A percentile compares a stretch with the other conserved stretches of the same genome.
phyloP scores from a whole-genome alignment of 2,888 invertebrate genomes.

The Himalopsyche japonica region DNA sequence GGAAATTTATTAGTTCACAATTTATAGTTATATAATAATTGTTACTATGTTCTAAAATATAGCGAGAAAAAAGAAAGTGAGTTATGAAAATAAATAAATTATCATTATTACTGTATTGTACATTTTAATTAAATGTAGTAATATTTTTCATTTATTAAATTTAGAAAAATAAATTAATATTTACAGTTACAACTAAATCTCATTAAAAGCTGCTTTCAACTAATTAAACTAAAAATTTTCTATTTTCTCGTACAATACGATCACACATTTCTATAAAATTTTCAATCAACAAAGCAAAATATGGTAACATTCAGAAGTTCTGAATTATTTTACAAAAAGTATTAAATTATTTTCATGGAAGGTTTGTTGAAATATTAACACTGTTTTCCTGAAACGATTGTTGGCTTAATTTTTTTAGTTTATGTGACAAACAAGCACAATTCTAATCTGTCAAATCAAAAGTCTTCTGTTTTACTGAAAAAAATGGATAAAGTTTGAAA shows the following conservation, averaged over 20 bases:
- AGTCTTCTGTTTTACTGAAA: too few relatives aligned
- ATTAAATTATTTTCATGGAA: neutral
- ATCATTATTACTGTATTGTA: neutral
- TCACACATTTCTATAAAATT: neutral
- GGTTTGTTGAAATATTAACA: too few relatives aligned
- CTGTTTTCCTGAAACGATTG: too few relatives aligned
- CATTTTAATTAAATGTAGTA: neutral
- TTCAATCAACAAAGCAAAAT: neutral
- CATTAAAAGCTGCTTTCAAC: neutral
- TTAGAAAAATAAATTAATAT: constrained; percentile 3
- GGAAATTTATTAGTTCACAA: neutral
- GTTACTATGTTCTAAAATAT: too few relatives aligned
- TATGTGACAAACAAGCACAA: too few relatives aligned
- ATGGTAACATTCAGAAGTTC: neutral
- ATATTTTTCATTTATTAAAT: neutral
- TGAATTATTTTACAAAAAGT: neutral
- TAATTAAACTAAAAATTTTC: neutral
- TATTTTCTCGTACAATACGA: neutral
- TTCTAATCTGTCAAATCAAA: too few relatives aligned
- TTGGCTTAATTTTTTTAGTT: too few relatives aligned
- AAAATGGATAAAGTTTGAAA: too few relatives aligned
- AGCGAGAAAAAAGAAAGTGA: neutral
- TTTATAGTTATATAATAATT: neutral
- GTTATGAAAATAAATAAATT: neutral
- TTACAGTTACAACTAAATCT: neutral